These are phyloP conservation scores for Apamea epomidion DNA, from an alignment of 2,888 invertebrate genomes.

Conservation along the genomic window DNA sequence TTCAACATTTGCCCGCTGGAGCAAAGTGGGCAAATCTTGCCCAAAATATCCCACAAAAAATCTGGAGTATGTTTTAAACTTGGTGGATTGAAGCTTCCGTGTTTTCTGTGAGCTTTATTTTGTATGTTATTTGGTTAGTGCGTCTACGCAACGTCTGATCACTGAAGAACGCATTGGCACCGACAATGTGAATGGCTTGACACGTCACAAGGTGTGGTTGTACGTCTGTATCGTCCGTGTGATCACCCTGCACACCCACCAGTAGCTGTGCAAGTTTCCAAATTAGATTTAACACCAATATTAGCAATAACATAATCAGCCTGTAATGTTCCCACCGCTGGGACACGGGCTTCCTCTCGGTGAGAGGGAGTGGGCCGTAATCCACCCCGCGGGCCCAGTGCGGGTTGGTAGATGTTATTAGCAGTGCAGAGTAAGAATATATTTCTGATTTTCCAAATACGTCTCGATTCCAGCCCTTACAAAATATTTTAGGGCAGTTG, in stretches of 20 bases:
- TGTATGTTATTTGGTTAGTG: constrained; percentile 76
- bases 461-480: not conserved
- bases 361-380: not conserved
- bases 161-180: constrained; percentile 84
- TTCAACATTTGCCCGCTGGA: not conserved
- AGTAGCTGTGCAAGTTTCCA: constrained; percentile 63
- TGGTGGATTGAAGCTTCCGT: constrained; percentile 54
- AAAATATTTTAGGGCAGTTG: not conserved
- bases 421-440: constrained; percentile 2
- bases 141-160: constrained; percentile 88
- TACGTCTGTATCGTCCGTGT: constrained; percentile 76
- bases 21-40: not conserved
- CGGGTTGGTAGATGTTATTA: constrained; percentile 5
- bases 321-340: not conserved
- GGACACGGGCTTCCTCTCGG: not conserved
- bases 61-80: constrained; percentile 43
- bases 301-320: not conserved
- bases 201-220: constrained; percentile 82
- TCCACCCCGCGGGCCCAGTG: not conserved
- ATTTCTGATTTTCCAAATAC: not conserved
- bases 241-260: constrained; percentile 80
- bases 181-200: constrained; percentile 82
- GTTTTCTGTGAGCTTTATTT: constrained; percentile 61
- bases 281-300: constrained; percentile 44
- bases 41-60: not conserved